phyloP scores from a whole-genome alignment of 2,113 vertebrate genomes.

The Hypocryptadius cinnamomeus region DNA sequence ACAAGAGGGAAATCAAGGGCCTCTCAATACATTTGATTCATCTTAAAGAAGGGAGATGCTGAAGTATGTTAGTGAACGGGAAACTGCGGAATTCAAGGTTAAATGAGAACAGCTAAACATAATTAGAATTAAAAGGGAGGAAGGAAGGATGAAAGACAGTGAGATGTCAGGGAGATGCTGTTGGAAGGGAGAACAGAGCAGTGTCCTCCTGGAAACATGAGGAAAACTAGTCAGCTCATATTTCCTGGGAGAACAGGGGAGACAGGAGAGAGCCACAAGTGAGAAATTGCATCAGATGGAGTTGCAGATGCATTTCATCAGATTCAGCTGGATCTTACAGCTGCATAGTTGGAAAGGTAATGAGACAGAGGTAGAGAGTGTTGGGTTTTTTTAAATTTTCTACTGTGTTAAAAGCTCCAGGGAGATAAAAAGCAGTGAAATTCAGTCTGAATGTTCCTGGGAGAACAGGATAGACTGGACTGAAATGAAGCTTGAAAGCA shows the following conservation, averaged over 20 bases:
- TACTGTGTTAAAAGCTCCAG: neutral
- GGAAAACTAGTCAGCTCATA: neutral
- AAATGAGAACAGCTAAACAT: neutral
- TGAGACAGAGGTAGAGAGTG: neutral
- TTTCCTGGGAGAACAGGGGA: neutral
- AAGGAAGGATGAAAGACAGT: neutral
- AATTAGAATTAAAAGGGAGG: neutral
- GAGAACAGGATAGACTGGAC: neutral
- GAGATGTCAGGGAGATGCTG: neutral
- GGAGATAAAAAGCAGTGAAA: neutral
- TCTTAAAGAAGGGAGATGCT: neutral
- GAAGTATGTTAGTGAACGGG: neutral
- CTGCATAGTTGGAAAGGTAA: neutral
- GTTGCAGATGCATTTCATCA: neutral
- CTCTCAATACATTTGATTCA: neutral
- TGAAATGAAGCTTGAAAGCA: constrained; percentile 29
- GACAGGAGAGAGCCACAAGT: neutral
- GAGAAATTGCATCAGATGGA: neutral
- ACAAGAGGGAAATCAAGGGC: neutral
- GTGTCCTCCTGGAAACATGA: neutral
- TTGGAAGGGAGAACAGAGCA: neutral
- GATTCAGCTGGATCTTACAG: neutral
- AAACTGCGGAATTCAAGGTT: neutral
- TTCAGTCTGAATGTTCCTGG: neutral
- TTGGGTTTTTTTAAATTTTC: neutral